Evolutionary conservation across 2,888 invertebrate species (phyloP), one percentile per base, ranked within the genome.

Genomic region (Aquatica leii): DNA sequence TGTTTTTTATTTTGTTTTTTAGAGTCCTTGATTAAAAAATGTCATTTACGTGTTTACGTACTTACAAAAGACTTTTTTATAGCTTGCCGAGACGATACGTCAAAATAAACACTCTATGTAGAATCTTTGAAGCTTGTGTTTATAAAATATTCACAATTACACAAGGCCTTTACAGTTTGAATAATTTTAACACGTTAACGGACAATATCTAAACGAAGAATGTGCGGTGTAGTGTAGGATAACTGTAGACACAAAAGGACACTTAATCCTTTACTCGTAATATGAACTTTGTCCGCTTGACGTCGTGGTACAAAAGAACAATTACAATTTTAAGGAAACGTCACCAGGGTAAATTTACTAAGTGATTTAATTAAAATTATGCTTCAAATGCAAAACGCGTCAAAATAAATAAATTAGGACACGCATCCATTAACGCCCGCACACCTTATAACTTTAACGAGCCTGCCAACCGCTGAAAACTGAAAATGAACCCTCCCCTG

Each of bases 401-500:
- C 54, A 51, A 64, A 66, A 66, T 66, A 66, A 66, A 66, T 66
- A 66, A 66, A 64, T 64, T 62, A 66, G 59, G 55, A 59, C 56
- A 57, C 56, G 51, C 52, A 56, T 21, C 56, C 56, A 57, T 62
- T 61, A 62, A 46, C 62, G 56, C 63, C 59, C 59, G 63, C 59
- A 59, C 63, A 59, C 63, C 59, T 60, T 48, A 40, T 64, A 56
- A 59, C 59, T 59, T 46, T 59, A 64, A 64, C 64, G 59, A 64
- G 51, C 48, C 51, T 51, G 34, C 48, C 57, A 48, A 50, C 61
- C 58, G 34, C 57, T 31, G 56, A 61, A 65, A 51, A 61, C 57
- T 65, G 56, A 55, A 59, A 64, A 52, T 57, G 48, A 56, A 57
- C 57, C 48, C 51, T 51, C 52, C 51, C n/a, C 50, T 20, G 15